These are phyloP conservation scores for Atethmia centrago DNA, from an alignment of 2,888 invertebrate genomes.

Conservation along the genomic window DNA sequence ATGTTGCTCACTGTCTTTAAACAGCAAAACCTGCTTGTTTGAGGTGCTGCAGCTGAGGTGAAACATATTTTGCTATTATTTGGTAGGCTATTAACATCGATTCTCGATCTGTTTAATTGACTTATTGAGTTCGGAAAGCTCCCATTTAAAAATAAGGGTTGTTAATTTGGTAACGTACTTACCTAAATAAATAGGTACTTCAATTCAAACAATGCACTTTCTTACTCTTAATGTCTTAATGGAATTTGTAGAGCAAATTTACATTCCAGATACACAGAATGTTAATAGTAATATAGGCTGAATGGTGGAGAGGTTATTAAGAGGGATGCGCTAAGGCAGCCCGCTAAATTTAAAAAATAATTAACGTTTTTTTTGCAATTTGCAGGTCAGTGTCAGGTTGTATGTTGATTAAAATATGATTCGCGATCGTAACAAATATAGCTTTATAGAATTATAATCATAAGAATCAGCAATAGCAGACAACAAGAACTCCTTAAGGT, in stretches of 20 bases:
- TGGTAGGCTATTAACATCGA: neutral
- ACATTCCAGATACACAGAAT: neutral
- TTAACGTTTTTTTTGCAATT: no score
- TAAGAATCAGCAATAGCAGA: no score
- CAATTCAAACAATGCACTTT: neutral
- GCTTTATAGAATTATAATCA: no score
- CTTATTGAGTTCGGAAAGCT: neutral
- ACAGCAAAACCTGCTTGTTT: no score
- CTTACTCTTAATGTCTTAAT: neutral
- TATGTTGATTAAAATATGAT: no score
- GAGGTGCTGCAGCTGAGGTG: no score
- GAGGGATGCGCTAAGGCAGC: no score
- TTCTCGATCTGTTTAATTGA: neutral
- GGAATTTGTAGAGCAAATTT: neutral
- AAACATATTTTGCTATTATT: slow-evolving; percentile 1
- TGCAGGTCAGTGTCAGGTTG: no score
- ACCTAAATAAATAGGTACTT: neutral
- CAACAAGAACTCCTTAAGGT: rapidly evolving
- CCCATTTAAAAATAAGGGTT: neutral
- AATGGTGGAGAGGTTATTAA: neutral
- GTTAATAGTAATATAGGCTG: neutral
- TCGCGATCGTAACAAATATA: no score
- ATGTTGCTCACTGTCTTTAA: no score
- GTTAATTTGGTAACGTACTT: neutral
- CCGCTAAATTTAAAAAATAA: no score